Conservation (phyloP, 2,797 vertebrate genomes). For the Linurgus olivaceus region DNA sequence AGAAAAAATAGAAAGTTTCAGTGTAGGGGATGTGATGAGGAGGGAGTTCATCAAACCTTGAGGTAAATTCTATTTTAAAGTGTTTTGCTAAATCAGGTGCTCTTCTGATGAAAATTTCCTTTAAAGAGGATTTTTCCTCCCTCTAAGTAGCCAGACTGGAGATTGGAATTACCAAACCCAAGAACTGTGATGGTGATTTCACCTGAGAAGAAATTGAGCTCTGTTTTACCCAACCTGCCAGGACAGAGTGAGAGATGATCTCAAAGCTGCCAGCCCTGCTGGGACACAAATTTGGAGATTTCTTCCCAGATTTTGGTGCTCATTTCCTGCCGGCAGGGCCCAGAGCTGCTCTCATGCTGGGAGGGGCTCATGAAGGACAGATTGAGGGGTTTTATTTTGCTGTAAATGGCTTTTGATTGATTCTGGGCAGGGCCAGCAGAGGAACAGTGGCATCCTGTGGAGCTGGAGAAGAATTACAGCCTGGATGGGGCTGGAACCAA, state of each 20-base stretch:
- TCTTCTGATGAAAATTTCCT: background rate
- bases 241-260: rapidly evolving
- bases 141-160: background rate
- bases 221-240: rapidly evolving
- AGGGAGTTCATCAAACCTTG: background rate
- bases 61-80: background rate
- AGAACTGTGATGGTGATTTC: background rate
- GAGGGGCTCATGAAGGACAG: background rate
- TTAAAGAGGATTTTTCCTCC: background rate
- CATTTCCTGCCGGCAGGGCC: background rate
- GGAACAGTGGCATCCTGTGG: slow-evolving; percentile 42
- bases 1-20: background rate
- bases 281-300: rapidly evolving
- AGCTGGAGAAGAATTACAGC: background rate
- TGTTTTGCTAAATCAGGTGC: background rate
- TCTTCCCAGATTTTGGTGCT: background rate
- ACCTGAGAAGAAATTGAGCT: background rate
- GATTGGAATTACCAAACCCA: rapidly evolving
- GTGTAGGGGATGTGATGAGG: background rate
- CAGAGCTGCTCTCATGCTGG: background rate
- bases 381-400: background rate
- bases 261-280: background rate
- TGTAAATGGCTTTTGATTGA: background rate
- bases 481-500: rapidly evolving
- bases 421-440: background rate